Conservation (phyloP, 2,888 invertebrate species). For the Ptilodon capucinus region DNA sequence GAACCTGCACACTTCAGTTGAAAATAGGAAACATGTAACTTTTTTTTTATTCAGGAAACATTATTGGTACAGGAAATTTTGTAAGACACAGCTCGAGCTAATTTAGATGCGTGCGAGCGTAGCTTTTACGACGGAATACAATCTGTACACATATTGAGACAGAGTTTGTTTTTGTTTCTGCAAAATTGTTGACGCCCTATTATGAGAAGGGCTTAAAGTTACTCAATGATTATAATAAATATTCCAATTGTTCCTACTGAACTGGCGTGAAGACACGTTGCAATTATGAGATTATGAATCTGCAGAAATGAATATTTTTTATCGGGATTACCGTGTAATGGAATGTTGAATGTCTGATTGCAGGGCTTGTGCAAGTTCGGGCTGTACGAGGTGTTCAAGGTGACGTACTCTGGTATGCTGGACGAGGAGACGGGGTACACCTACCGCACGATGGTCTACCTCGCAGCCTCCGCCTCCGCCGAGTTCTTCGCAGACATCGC, state of each 20-base stretch:
- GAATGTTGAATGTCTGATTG: conserved; percentile 2
- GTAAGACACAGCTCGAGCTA: no score
- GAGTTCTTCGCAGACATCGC: conserved; percentile 99
- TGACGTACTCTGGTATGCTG: conserved; percentile 89
- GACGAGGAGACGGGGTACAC: conserved; percentile 96
- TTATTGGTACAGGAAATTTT: no score
- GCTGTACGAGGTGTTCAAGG: conserved; percentile 97
- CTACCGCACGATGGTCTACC: conserved; percentile 87
- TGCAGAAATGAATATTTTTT: not conserved
- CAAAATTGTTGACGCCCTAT: no score
- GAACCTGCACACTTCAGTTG: no score
- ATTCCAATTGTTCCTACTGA: conserved; percentile 75
- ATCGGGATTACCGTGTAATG: not conserved
- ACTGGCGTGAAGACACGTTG: conserved; percentile 43
- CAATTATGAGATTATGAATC: conserved; percentile 33
- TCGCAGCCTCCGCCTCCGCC: conserved; percentile 97
- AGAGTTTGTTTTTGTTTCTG: no score
- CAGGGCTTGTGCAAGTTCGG: conserved; percentile 98
- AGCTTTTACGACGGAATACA: no score
- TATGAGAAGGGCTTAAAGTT: no score
- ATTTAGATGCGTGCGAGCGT: no score
- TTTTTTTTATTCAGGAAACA: no score
- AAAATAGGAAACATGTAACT: no score
- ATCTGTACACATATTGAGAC: no score
- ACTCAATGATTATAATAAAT: conserved; percentile 57